Percentiles rank a stretch among this genome's conserved stretches.
These are phyloP conservation scores for Protonemura montana DNA, from an alignment of 2,888 invertebrate species.

Conservation along the genomic window DNA sequence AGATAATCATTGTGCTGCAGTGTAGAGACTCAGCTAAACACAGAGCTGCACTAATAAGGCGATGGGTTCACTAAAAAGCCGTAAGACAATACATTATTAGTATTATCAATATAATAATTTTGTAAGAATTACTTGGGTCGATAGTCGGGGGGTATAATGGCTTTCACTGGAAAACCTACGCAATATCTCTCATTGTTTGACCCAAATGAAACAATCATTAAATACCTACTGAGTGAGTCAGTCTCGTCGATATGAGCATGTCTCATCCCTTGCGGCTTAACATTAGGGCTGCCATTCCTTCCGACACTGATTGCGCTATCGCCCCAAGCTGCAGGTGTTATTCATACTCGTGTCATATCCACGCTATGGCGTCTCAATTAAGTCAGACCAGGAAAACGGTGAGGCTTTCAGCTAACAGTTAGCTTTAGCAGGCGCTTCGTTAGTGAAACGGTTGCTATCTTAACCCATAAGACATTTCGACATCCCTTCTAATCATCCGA, in stretches of 20 bases:
- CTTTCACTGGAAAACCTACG: constrained; percentile 37
- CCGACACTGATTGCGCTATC: not conserved
- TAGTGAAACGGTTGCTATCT: not conserved
- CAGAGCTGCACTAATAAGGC: not conserved
- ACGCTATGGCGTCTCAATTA: not conserved
- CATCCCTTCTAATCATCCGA: not conserved
- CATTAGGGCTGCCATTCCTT: not conserved
- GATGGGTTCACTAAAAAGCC: not conserved
- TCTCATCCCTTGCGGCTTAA: not conserved
- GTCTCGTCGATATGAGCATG: not conserved
- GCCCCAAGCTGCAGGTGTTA: not conserved
- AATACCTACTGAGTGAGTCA: not conserved
- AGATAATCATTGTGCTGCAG: constrained; percentile 26
- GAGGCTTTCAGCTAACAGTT: not conserved
- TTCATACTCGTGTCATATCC: not conserved
- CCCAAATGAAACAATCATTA: constrained; percentile 17
- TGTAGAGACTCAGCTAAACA: not conserved
- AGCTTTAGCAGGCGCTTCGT: not conserved
- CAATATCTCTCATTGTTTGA: not conserved
- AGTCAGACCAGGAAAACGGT: not conserved
- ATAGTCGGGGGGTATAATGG: constrained; percentile 8
- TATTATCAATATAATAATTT: constrained; percentile 36
- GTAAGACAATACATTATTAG: constrained; percentile 36
- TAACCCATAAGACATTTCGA: not conserved
- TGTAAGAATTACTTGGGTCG: constrained; percentile 22